These are phyloP conservation scores for Hemiprocne comata DNA, from an alignment of 2,113 vertebrate species.

Conservation along the genomic window DNA sequence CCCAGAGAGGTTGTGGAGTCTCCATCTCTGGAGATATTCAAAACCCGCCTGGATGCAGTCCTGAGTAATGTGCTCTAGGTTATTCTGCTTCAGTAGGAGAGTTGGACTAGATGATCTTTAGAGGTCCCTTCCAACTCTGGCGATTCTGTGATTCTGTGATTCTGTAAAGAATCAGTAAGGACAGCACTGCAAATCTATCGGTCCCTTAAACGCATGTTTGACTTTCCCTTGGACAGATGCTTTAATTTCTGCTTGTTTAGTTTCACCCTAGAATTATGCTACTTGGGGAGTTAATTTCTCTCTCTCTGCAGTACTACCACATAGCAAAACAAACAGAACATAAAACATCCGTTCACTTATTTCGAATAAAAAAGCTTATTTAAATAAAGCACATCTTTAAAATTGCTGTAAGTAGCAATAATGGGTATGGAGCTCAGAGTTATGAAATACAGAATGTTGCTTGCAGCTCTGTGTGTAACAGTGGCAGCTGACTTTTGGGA, in stretches of 20 bases:
- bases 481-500: neutral
- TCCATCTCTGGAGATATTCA: no score
- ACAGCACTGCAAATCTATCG: neutral
- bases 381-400: constrained; percentile 58
- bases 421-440: neutral
- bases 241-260: neutral
- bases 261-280: constrained; percentile 12
- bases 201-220: neutral
- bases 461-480: neutral
- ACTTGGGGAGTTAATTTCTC: constrained; percentile 16
- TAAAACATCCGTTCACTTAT: constrained; percentile 53
- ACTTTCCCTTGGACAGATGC: constrained; percentile 1
- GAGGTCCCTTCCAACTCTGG: no score
- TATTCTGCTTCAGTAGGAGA: no score
- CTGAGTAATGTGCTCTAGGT: no score
- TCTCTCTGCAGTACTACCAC: constrained; percentile 20
- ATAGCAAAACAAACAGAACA: constrained; percentile 39
- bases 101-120: no score
- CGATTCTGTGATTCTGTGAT: no score
- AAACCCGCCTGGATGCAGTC: no score
- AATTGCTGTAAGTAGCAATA: constrained; percentile 47
- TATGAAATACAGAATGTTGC: neutral
- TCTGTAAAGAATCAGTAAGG: neutral
- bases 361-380: constrained; percentile 25
- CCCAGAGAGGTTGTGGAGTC: no score